These are phyloP conservation scores for Bradypodion ventrale DNA, from an alignment of 2,797 vertebrate genomes.

Conservation along the genomic window DNA sequence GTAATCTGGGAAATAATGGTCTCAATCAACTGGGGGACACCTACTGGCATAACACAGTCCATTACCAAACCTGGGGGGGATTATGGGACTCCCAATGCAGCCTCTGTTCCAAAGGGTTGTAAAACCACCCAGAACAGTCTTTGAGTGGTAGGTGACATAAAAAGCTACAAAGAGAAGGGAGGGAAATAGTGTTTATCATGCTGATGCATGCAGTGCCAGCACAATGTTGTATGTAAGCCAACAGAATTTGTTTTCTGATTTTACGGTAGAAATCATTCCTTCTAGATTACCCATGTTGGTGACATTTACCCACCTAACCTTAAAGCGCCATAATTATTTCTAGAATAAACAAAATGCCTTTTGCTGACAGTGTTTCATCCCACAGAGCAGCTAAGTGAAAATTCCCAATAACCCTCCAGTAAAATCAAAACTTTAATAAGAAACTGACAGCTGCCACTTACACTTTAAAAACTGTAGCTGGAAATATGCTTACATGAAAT, in stretches of 20 bases:
- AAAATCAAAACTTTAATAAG: constrained; percentile 10
- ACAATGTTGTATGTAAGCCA: neutral
- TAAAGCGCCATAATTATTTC: neutral
- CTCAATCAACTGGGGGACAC: no score
- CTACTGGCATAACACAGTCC: no score
- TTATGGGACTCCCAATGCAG: no score
- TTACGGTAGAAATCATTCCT: neutral
- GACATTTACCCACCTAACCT: neutral
- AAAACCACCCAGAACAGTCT: no score
- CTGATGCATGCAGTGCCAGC: neutral
- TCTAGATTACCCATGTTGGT: neutral
- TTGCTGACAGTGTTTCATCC: neutral
- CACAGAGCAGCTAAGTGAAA: constrained; percentile 21
- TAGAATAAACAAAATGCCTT: neutral
- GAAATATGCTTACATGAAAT: constrained; percentile 20
- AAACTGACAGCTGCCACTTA: constrained; percentile 29
- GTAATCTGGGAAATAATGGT: no score
- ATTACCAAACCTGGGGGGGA: no score
- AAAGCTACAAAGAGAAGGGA: no score
- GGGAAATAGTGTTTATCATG: no score
- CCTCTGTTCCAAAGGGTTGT: no score
- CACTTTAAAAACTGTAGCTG: constrained; percentile 7
- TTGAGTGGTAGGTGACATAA: no score
- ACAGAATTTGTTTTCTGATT: neutral
- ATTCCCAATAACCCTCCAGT: constrained; percentile 13